Conservation (phyloP, 2,888 invertebrate genomes). For the Noctua janthina region DNA sequence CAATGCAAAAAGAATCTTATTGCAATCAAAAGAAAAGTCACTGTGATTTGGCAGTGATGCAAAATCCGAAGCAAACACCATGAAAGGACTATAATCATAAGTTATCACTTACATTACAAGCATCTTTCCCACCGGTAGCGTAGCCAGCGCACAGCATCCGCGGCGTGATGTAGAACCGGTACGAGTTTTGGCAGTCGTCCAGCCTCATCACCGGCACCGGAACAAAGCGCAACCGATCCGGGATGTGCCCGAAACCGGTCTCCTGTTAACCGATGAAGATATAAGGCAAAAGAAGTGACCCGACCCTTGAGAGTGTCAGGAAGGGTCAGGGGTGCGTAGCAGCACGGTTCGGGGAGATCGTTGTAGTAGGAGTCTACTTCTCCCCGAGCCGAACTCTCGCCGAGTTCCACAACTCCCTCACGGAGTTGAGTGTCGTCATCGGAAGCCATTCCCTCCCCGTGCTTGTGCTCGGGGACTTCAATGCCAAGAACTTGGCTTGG, state of each 20-base stretch:
- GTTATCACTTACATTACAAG: conserved; percentile 79
- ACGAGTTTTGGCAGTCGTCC: conserved; percentile 82
- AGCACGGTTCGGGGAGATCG: too few relatives aligned
- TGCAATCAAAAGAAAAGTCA: background rate
- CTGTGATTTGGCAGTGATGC: background rate
- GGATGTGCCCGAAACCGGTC: conserved; percentile 83
- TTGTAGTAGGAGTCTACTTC: too few relatives aligned
- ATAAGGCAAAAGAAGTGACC: background rate
- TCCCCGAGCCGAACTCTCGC: too few relatives aligned
- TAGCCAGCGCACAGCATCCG: conserved; percentile 87
- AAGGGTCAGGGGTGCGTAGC: too few relatives aligned
- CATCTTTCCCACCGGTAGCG: conserved; percentile 86
- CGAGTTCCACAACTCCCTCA: too few relatives aligned
- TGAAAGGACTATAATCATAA: background rate
- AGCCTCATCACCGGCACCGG: conserved; percentile 84
- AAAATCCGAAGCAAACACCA: background rate
- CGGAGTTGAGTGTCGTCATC: too few relatives aligned
- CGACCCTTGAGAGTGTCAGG: too few relatives aligned
- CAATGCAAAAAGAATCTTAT: background rate
- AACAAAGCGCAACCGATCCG: conserved; percentile 85
- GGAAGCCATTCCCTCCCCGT: too few relatives aligned
- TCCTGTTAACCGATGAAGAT: conserved; percentile 68
- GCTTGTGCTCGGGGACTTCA: too few relatives aligned
- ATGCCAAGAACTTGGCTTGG: too few relatives aligned
- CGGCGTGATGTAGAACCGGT: conserved; percentile 84